Evolutionary conservation across 1,140 invertebrate genomes (phyloP).

Genomic region (Solen grandis): DNA sequence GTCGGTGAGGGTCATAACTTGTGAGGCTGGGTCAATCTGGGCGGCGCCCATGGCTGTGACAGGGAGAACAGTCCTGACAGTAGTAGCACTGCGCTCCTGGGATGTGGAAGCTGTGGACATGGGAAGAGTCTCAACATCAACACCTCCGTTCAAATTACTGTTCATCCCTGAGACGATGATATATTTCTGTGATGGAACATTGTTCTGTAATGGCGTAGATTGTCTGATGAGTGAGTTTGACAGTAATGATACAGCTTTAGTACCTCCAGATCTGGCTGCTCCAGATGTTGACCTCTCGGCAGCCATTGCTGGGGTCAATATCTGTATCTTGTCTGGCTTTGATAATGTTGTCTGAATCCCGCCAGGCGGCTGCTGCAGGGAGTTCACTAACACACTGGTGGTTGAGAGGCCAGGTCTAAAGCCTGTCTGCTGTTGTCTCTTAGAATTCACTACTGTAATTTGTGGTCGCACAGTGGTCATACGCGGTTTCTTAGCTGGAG

Average conservation of each 20-base stretch:
- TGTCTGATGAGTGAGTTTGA: constrained; percentile 28
- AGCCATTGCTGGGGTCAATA: neutral
- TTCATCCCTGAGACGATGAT: constrained; percentile 54
- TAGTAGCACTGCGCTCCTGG: too few relatives aligned
- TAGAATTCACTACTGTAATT: neutral
- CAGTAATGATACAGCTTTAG: constrained; percentile 44
- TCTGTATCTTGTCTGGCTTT: neutral
- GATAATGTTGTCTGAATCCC: neutral
- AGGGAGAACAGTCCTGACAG: too few relatives aligned
- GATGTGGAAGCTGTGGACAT: too few relatives aligned
- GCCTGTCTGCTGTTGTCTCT: neutral
- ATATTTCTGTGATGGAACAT: constrained; percentile 42
- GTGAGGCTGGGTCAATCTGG: too few relatives aligned
- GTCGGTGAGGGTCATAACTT: too few relatives aligned
- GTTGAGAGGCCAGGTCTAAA: neutral
- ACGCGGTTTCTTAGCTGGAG: constrained; percentile 49
- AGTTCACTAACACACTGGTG: neutral
- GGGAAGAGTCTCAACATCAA: too few relatives aligned
- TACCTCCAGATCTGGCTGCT: constrained; percentile 17
- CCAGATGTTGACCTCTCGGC: neutral
- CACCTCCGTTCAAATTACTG: too few relatives aligned
- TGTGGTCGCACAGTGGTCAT: neutral
- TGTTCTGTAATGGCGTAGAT: constrained; percentile 15
- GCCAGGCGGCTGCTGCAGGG: neutral
- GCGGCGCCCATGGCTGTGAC: too few relatives aligned